A percentile compares a stretch with the other conserved stretches of the same genome.
Conservation (phyloP, 2,797 vertebrate species). For the Pangasius macronema region DNA sequence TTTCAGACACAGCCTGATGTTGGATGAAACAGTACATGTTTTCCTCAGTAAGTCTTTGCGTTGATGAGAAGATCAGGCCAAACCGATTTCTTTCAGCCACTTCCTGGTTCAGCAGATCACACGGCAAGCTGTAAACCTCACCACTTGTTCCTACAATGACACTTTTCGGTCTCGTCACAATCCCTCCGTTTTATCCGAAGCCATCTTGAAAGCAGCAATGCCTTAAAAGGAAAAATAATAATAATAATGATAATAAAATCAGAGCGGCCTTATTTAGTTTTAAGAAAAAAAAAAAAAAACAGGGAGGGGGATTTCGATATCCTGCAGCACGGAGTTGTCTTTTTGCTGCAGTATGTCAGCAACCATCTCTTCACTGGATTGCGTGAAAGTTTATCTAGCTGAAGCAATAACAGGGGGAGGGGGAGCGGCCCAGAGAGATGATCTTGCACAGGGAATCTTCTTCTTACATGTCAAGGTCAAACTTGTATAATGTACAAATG, state of each 20-base stretch:
- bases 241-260: slow-evolving; percentile 9
- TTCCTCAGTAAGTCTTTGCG: not conserved
- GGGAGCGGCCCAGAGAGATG: slow-evolving; percentile 56
- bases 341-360: slow-evolving; percentile 7
- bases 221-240: slow-evolving; percentile 27
- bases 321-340: slow-evolving; percentile 16
- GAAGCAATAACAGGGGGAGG: slow-evolving; percentile 73
- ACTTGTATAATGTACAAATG: slow-evolving; percentile 78
- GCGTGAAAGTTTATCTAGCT: slow-evolving; percentile 39
- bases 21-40: not conserved
- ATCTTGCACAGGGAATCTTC: slow-evolving; percentile 66
- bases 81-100: not conserved
- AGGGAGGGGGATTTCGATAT: slow-evolving; percentile 7
- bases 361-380: slow-evolving; percentile 21
- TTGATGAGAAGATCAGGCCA: not conserved
- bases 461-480: slow-evolving; percentile 68
- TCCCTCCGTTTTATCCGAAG: slow-evolving; percentile 51
- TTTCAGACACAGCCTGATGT: slow-evolving; percentile 23
- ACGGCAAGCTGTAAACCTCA: not conserved
- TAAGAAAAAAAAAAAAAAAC: too few species aligned
- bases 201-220: slow-evolving; percentile 69
- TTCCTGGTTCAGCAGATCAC: slow-evolving; percentile 6
- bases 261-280: slow-evolving; percentile 73
- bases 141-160: not conserved
- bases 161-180: slow-evolving; percentile 21